These are phyloP conservation scores for Microplitis mediator DNA, from an alignment of 1,140 invertebrate species.

Conservation along the genomic window DNA sequence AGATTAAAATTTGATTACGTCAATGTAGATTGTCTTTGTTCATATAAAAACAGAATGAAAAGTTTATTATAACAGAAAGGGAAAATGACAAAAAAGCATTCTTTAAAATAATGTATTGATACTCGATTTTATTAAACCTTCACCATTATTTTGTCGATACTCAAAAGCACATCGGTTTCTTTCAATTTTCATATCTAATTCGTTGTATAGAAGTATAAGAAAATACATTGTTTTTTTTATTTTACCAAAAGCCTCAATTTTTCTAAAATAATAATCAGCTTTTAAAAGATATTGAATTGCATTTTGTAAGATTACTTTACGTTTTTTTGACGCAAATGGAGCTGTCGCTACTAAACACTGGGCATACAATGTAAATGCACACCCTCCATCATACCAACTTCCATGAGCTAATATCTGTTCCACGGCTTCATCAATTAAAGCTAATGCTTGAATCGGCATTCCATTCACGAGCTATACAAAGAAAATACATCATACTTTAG, in stretches of 20 bases:
- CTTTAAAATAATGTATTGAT: too few species aligned
- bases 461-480: conserved; percentile 71
- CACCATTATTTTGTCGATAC: conserved; percentile 59
- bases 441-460: conserved; percentile 75
- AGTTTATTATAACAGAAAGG: too few species aligned
- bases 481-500: conserved; percentile 20
- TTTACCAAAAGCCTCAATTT: conserved; percentile 74
- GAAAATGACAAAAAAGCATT: too few species aligned
- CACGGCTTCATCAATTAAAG: conserved; percentile 72
- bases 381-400: conserved; percentile 78
- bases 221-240: conserved; percentile 75
- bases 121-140: conserved; percentile 38
- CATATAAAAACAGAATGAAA: too few species aligned
- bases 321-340: conserved; percentile 54
- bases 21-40: too few species aligned
- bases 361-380: conserved; percentile 69
- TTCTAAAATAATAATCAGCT: conserved; percentile 72
- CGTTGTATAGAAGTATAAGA: conserved; percentile 69
- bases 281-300: conserved; percentile 70
- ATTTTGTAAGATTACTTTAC: conserved; percentile 65
- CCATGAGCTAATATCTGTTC: conserved; percentile 78
- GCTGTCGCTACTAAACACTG: conserved; percentile 73
- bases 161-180: conserved; percentile 77
- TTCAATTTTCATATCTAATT: conserved; percentile 68
- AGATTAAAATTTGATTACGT: too few species aligned